Conservation (phyloP, 2,888 invertebrate genomes). For the Drosophila rubida region DNA sequence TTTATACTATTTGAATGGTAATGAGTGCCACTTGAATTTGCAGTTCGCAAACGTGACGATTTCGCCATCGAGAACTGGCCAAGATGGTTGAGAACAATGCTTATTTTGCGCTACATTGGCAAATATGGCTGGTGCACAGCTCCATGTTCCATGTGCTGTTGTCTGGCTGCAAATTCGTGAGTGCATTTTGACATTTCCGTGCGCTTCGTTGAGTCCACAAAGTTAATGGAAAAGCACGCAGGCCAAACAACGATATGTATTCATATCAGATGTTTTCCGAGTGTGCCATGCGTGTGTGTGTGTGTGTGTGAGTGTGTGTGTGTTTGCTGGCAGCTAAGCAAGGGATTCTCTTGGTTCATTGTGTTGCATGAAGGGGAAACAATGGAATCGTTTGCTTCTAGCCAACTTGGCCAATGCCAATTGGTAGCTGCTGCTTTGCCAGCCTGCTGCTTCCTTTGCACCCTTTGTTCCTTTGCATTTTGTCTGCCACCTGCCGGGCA, state of each 20-base stretch:
- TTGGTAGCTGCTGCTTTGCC: constrained; percentile 17
- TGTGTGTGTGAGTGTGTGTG: constrained; percentile 18
- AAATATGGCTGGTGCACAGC: constrained; percentile 15
- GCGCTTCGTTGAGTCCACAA: constrained; percentile 66
- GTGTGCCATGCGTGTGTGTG: background rate
- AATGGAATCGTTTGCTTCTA: constrained; percentile 38
- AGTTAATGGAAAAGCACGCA: constrained; percentile 69
- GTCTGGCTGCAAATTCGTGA: constrained; percentile 43
- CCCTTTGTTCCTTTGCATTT: constrained; percentile 8
- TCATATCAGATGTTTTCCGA: constrained; percentile 19
- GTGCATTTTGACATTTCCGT: constrained; percentile 78
- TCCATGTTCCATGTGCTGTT: background rate
- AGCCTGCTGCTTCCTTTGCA: constrained; percentile 3
- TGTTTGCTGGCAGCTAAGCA: constrained; percentile 41
- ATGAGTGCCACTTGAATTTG: background rate
- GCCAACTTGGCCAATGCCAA: constrained; percentile 31
- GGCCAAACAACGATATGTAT: constrained; percentile 40
- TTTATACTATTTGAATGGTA: background rate
- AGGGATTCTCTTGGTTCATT: constrained; percentile 29
- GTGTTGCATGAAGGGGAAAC: constrained; percentile 24
- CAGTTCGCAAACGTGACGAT: background rate
- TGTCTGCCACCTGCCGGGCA: constrained; percentile 32
- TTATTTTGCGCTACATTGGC: constrained; percentile 20
- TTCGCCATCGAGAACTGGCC: constrained; percentile 4
- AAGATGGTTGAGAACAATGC: background rate